Conservation (phyloP, 2,888 invertebrate genomes). For the Brachylomia viminalis region DNA sequence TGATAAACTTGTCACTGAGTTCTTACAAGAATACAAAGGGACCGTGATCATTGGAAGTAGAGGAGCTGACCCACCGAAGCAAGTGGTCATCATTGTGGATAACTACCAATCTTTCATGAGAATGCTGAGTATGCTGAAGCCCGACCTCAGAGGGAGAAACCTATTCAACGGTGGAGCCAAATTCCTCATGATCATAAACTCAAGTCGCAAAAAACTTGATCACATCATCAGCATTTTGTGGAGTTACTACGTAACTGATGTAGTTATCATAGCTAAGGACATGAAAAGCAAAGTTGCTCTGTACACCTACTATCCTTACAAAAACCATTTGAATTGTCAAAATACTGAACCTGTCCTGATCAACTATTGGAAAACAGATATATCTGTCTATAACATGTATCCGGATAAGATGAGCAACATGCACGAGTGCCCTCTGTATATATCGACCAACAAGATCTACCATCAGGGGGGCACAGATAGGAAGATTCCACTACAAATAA, state of each 20-base stretch:
- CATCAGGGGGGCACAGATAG: slow-evolving; percentile 74
- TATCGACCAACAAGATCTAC: slow-evolving; percentile 82
- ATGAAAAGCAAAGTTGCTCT: slow-evolving; percentile 69
- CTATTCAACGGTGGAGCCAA: slow-evolving; percentile 76
- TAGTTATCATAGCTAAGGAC: slow-evolving; percentile 72
- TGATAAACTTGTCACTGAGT: slow-evolving; percentile 69
- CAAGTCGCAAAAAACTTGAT: slow-evolving; percentile 72
- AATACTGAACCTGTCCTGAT: slow-evolving; percentile 76
- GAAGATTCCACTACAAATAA: slow-evolving; percentile 78
- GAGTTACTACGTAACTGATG: slow-evolving; percentile 77
- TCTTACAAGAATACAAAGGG: slow-evolving; percentile 76
- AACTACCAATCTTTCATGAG: slow-evolving; percentile 76
- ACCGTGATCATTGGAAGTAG: slow-evolving; percentile 76
- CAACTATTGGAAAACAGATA: slow-evolving; percentile 69
- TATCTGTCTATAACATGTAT: slow-evolving; percentile 67
- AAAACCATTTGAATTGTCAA: slow-evolving; percentile 77
- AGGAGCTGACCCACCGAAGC: slow-evolving; percentile 71
- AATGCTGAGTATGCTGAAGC: slow-evolving; percentile 73
- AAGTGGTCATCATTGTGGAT: slow-evolving; percentile 78
- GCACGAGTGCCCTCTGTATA: slow-evolving; percentile 81
- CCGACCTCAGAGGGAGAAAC: slow-evolving; percentile 79
- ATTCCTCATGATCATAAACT: slow-evolving; percentile 76
- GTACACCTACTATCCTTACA: slow-evolving; percentile 80
- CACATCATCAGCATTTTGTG: slow-evolving; percentile 77
- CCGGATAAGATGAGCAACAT: slow-evolving; percentile 81